A percentile compares a stretch with the other conserved stretches of the same genome.
These are phyloP conservation scores for Asbolus verrucosus DNA, from an alignment of 1,140 invertebrate genomes.

Conservation along the genomic window DNA sequence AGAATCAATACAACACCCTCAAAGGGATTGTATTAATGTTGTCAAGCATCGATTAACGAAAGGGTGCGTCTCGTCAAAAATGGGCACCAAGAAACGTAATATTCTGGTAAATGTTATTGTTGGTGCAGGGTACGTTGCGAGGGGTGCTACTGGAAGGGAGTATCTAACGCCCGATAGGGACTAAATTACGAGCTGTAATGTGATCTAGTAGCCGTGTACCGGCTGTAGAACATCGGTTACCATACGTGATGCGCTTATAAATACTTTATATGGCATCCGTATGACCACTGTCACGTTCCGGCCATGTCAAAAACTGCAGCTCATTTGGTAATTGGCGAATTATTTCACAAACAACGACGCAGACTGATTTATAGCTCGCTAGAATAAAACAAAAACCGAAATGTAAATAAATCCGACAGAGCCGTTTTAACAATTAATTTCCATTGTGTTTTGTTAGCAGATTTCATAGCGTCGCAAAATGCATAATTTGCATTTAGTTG, in stretches of 20 bases:
- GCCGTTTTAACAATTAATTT: background rate
- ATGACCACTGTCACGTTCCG: slow-evolving; percentile 52
- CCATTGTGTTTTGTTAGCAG: background rate
- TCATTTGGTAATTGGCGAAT: slow-evolving; percentile 12
- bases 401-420: background rate
- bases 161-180: slow-evolving; percentile 48
- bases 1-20: slow-evolving; percentile 7
- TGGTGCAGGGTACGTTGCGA: slow-evolving; percentile 1
- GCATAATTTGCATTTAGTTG: too few relatives aligned
- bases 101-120: slow-evolving; percentile 39
- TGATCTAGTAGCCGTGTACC: slow-evolving; percentile 57
- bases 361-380: slow-evolving; percentile 21
- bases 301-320: background rate
- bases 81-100: slow-evolving; percentile 20
- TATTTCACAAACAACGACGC: slow-evolving; percentile 10
- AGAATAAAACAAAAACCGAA: slow-evolving; percentile 4
- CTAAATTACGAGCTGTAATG: slow-evolving; percentile 60
- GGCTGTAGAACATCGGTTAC: slow-evolving; percentile 58
- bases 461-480: too few relatives aligned
- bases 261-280: slow-evolving; percentile 57
- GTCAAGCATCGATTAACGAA: slow-evolving; percentile 1
- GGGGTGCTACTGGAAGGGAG: slow-evolving; percentile 19
- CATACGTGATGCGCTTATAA: slow-evolving; percentile 58
- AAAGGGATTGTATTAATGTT: slow-evolving; percentile 10
- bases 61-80: slow-evolving; percentile 4